Evolutionary conservation across 2,888 invertebrate genomes (phyloP), one percentile per base, ranked within the genome.

Genomic region (Amphipoea oculea): DNA sequence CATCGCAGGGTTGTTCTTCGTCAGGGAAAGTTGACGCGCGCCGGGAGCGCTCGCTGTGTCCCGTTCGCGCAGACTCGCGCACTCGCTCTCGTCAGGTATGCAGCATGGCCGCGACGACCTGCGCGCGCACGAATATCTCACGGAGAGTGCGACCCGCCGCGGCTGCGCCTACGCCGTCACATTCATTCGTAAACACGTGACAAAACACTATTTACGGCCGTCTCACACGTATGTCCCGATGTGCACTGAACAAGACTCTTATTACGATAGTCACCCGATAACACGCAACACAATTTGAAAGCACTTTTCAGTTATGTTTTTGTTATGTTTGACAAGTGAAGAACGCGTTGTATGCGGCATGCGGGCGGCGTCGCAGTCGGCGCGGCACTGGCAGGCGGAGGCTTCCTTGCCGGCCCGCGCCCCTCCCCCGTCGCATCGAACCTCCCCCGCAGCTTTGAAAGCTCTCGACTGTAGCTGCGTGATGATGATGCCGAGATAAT

Each of bases 81-180:
- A 90, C 95, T 96, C 96, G 90, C 96, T 96, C 96, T 91, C 91
- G 93, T 96, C 95, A 96, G 96, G 97, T 96, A 97, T 97, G 96
- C 96, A 97, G 96, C 96, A 97, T 97, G 97, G 97, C 97, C 96
- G 96, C 96, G 94, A 92, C 96, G 96, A 95, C 95, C 96, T 95
- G 96, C 94, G 94, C 95, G 96, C 95, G 94, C 96, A 95, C 95
- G 95, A 96, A 96, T 96, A 96, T 96, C 96, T 96, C 96, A 96
- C 96, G 94, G 94, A 95, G 93, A 96, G 96, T 95, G 95, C 95
- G 95, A 95, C 94, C 94, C 94, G 94, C 94, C 93, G 95, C 87
- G 90, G 91, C 93, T 95, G 96, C 96, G 96, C 96, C 96, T 96
- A 96, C 96, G 95, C 96, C 95, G 95, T 94, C 96, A 94, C 95